phyloP scores from a whole-genome alignment of 2,113 vertebrate species.

The Balaenoptera acutorostrata region DNA sequence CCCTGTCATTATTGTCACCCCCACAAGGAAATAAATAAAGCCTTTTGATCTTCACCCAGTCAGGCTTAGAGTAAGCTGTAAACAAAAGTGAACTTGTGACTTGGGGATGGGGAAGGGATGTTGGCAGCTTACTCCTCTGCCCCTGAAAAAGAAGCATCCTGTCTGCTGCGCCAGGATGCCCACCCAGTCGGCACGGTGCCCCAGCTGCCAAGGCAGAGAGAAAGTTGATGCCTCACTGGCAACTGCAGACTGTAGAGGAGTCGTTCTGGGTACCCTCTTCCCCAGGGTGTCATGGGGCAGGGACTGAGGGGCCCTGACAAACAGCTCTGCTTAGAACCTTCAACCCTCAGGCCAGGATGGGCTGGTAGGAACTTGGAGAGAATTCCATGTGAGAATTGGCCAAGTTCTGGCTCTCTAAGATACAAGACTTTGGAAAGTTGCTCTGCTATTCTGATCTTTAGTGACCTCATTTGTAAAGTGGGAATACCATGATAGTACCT shows the following conservation, averaged over 20 bases:
- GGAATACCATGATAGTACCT: neutral
- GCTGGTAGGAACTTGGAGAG: neutral
- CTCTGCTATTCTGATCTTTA: neutral
- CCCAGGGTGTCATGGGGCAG: neutral
- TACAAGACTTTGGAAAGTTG: neutral
- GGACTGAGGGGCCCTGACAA: neutral
- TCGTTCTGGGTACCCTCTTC: neutral
- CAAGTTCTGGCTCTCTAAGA: neutral
- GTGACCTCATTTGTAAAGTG: neutral
- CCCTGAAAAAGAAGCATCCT: conserved; percentile 50
- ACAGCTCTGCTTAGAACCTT: neutral
- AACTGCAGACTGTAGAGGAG: neutral
- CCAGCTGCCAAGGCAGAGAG: neutral
- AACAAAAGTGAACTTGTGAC: conserved; percentile 67
- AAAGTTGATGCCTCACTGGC: neutral
- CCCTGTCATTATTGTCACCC: conserved; percentile 38
- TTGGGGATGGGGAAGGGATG: neutral
- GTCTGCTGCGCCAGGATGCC: neutral
- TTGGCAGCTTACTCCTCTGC: conserved; percentile 26
- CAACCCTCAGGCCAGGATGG: neutral
- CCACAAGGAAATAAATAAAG: conserved; percentile 53
- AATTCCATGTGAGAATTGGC: neutral
- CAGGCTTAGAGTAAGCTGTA: conserved; percentile 41
- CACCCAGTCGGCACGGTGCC: neutral
- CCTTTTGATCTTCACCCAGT: conserved; percentile 53